Base-by-base conservation (phyloP, 2,113 vertebrate species). In the Solenodon paradoxus region DNA sequence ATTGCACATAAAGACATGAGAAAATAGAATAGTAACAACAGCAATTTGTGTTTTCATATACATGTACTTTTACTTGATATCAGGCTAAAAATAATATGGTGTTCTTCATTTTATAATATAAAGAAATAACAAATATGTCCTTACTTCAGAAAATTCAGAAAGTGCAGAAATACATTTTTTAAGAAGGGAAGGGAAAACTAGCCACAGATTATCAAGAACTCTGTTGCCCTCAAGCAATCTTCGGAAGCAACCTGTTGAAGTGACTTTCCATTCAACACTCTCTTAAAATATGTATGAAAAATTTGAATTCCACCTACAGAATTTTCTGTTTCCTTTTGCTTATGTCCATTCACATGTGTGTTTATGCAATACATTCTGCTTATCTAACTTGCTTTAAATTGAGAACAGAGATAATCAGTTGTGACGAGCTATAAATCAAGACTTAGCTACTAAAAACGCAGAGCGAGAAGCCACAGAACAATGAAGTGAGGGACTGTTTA, bases 281-380 rank as follows among this genome's bases (percentile, higher is more conserved):
- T 85, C 40, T 95, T 85, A 63, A 93, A 93, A 74, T 72, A 55
- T 30, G 72, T 47, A 86, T 78, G 61, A 4, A 68, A 64, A 79
- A 82, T 28, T 40, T 84, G 47, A 88, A 64, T 72, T 74, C 26
- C 61, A 40, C 49, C 26, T 82, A 5, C 8, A 47, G 6, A 30
- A 32, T 92, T 75, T 88, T 53, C 13, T 42, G 8, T 82, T 82
- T 72, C 35, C n/a, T 81, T 82, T 95, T 82, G 79, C 47, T 88
- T 72, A 51, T n/a, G 10, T 77, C 49, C 69, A 74, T 12, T 80
- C 38, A 59, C 17, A 51, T 78, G 57, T 32, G 6, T 26, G 40
- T 42, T 72, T 51, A 93, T 49, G 64, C 38, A 81, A 20, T 61
- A 7, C 22, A 47, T 91, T 88, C 40, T 86, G 45, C 49, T 81